Evolutionary conservation across 1,140 invertebrate genomes (phyloP), one percentile per base, ranked within the genome.

Genomic region (Papilio polytes): DNA sequence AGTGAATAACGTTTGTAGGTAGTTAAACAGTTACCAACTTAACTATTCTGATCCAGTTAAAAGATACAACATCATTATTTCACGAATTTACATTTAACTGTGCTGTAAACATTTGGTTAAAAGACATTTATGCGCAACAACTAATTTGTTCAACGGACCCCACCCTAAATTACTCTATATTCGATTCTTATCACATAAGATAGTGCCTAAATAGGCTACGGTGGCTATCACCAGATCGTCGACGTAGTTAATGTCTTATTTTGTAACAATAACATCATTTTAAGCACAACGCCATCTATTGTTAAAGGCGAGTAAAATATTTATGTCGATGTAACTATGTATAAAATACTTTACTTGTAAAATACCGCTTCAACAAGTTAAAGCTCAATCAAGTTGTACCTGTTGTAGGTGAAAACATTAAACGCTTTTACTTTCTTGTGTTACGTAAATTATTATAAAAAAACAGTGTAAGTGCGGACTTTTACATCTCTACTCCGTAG

Each of bases 391-490:
- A 41, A 46, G 53, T 66, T 66, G 53, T 78, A 41, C 77, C 9
- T 44, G 77, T 78, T 51, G 46, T 15, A 44, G n/a, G 77, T 44
- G 53, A 78, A 78, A 78, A 56, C 31, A 31, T 77, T 77, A 56
- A 77, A 18, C 74, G 56, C 77, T 78, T 78, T 78, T 78, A 63
- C 77, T 78, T 78, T 78, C 76, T 46, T 78, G 7, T 63, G 36
- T 78, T 66, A 78, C 56, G 77, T 56, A 78, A 78, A 66, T 78
- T 77, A 36, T 59, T 20, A 78, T 22, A 78, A 78, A 78, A 78
- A 78, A 36, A 78, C 53, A 56, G 13, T 36, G 31, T 53, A 56
- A 78, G 51, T 31, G 46, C 20, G 10, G 44, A 74, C 77, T 46
- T 78, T 66, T 59, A 74, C 73, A n/a, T 51, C 46, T 10, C 4